Base-by-base conservation (phyloP, 2,797 vertebrate genomes). In the Ciconia nigra region DNA sequence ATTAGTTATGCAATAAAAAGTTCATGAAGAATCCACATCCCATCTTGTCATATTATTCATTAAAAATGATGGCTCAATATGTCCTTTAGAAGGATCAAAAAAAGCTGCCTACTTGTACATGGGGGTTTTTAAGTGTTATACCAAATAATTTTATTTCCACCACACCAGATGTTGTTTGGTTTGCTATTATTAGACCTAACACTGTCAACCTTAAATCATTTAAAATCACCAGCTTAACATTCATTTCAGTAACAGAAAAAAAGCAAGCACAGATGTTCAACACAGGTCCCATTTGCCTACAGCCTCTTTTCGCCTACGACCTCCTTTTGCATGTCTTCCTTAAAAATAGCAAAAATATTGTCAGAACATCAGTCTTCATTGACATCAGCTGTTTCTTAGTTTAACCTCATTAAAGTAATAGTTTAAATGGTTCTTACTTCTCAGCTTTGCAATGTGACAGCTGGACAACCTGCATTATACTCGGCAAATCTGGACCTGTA, bases 141-240 rank as follows among this genome's bases (percentile, higher is more conserved):
- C 11, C 24, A 84, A 94, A 90, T 73, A 0, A 7, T 78, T 89
- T 87, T 46, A 79, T 83, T 91, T 90, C 33, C 24, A 67, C n/a
- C 18, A 49, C 57, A 80, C 41, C 67, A 94, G 84, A 89, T 90
- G 46, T 87, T 92, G 46, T 87, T 94, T 95, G 57, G 13, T 61
- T 92, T 92, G 20, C 67, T 94, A 51, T 89, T 93, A 69, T 77
- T 94, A 93, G 54, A 83, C 49, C 28, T 89, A 82, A 91, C 49
- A 58, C 24, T 70, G 69, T 78, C 84, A 87, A 41, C 11, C 28
- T 88, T 82, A 94, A 97, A 83, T 91, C 25, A 83, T 87, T 92
- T 85, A 57, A 87, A 92, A 71, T 44, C 84, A 89, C 33, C 42
- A 87, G 29, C 37, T 83, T 74, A 96, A 91, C 41, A 72, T 89